phyloP scores from a whole-genome alignment of 2,888 invertebrate genomes.

The Dicyrtomina minuta region DNA sequence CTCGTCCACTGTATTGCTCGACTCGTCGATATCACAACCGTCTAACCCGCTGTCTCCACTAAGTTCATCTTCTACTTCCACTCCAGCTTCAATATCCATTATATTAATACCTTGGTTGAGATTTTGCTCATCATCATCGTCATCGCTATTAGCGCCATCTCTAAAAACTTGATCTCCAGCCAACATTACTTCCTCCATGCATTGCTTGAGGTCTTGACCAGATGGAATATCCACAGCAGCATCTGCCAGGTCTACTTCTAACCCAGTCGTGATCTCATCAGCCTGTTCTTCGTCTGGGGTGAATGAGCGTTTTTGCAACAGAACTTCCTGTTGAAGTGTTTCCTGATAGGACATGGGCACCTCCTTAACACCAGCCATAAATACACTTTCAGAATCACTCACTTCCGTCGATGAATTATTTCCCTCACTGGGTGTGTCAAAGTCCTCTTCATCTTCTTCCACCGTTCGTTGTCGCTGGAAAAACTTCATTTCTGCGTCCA shows the following conservation, averaged over 20 bases:
- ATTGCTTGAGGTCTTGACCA: constrained; percentile 5
- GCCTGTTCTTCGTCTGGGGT: not conserved
- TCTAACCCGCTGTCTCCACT: constrained; percentile 25
- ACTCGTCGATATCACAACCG: constrained; percentile 11
- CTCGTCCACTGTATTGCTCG: not conserved
- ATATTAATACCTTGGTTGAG: not conserved
- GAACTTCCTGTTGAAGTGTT: constrained; percentile 15
- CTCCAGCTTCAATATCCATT: not conserved
- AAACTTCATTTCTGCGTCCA: not conserved
- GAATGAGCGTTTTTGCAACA: constrained; percentile 21
- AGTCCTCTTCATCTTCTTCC: constrained; percentile 5
- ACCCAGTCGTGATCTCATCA: not conserved
- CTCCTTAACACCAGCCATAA: constrained; percentile 6
- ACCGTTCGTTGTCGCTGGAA: not conserved
- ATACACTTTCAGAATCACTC: constrained; percentile 21
- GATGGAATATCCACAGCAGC: constrained; percentile 20
- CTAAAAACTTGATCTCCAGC: constrained; percentile 13
- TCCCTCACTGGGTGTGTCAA: constrained; percentile 15
- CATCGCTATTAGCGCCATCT: not conserved
- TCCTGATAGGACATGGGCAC: constrained; percentile 7
- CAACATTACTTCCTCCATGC: constrained; percentile 15
- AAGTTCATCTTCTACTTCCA: constrained; percentile 16
- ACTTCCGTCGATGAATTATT: constrained; percentile 21
- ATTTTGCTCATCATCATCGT: not conserved
- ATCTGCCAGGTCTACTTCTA: constrained; percentile 17